Base-by-base conservation (phyloP, 2,888 invertebrate species). In the Aspidiotus destructor region DNA sequence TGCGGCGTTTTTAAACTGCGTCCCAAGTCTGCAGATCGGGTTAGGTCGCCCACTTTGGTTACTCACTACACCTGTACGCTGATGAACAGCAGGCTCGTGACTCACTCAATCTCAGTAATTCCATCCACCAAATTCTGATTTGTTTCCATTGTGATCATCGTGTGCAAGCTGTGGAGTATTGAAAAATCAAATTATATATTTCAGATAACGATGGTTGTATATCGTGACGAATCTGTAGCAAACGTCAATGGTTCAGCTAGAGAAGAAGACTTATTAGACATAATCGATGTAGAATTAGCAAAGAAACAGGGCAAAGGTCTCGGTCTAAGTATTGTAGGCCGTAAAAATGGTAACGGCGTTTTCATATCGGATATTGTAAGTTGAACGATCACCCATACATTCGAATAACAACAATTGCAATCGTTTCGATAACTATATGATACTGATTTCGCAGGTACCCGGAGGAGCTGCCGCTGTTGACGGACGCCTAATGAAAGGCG, bases 361-460 rank as follows among this genome's bases (percentile, higher is more conserved):
- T 96, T 93, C 77, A 86, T 99, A 65, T 89, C 91, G 15, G 96
- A 97, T 76, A 84, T 97, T 77, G 98, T 97, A 78, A 85, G 85
- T 78, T 68, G 41, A 42, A 9, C 70, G 8, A 52, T 60, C 28
- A 17, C 11, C 8, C 40, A 7, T 17, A 3, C 60, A 15, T 44
- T 15, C 2, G 52, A 48, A 42, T 13, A 28, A 62, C 1, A 52
- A 41, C 13, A 28, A 3, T 28, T 28, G 28, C 28, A 28, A 5
- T 16, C 2, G 16, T 41, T 41, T 17, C 5, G 15, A 11, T 8
- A 40, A 60, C 40, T 15, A 9, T 15, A 9, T 8, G 9, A 62
- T 48, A 40, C n/a, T 60, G 16, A 54, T 58, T 60, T 44, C 44
- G 15, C 78, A 94, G 94, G 82, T 92, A 16, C 84, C 88, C 68